Evolutionary conservation across 2,888 invertebrate species (phyloP).

Genomic region (Choreutis nemorana): DNA sequence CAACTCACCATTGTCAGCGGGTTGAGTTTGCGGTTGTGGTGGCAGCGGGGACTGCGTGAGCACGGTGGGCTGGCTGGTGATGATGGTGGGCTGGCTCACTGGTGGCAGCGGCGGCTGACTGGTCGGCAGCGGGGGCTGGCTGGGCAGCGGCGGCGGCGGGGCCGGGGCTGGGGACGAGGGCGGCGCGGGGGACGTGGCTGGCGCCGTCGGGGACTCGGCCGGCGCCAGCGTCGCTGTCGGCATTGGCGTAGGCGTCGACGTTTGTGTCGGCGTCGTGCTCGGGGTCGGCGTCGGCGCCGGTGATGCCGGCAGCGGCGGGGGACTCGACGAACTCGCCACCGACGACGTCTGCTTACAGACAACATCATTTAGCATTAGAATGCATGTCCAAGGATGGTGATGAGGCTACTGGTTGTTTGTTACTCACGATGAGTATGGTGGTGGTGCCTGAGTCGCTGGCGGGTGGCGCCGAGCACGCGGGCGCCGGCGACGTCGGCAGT

Average conservation of each 20-base stretch:
- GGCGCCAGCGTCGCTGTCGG: slow-evolving; percentile 17
- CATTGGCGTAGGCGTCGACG: slow-evolving; percentile 17
- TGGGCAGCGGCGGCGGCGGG: slow-evolving; percentile 4
- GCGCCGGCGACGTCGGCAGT: too few species aligned
- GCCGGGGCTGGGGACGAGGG: slow-evolving; percentile 6
- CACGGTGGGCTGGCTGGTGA: neutral
- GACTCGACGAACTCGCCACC: too few species aligned
- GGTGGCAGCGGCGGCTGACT: slow-evolving; percentile 38
- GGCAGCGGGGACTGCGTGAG: too few species aligned
- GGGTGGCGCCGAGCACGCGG: too few species aligned
- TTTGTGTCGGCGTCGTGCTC: slow-evolving; percentile 17
- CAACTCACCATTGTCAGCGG: too few species aligned
- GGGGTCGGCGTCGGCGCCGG: slow-evolving; percentile 32
- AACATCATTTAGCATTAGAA: too few species aligned
- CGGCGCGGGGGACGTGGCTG: slow-evolving; percentile 11
- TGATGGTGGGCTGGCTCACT: slow-evolving; percentile 36
- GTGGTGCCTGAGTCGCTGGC: too few species aligned
- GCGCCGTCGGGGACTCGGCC: slow-evolving; percentile 12
- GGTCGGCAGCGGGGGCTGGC: slow-evolving; percentile 19
- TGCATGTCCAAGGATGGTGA: too few species aligned
- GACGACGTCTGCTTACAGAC: too few species aligned
- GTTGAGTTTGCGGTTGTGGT: too few species aligned
- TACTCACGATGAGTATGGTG: too few species aligned
- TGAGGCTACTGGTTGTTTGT: too few species aligned
- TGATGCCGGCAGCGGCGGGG: slow-evolving; percentile 42